phyloP scores from a whole-genome alignment of 1,140 invertebrate genomes.

The Cotesia typhae region DNA sequence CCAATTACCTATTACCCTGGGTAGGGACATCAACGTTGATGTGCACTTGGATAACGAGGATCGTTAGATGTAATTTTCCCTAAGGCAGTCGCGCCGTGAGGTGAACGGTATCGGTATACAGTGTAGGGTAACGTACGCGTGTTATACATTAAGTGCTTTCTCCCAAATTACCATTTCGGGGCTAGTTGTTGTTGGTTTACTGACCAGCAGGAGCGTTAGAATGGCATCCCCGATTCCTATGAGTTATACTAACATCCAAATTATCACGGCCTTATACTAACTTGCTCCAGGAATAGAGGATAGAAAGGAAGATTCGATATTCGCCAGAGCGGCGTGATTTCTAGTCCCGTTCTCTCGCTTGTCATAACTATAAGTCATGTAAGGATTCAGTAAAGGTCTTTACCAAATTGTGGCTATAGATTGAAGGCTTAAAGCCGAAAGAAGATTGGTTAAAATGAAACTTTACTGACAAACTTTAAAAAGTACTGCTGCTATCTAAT shows the following conservation, averaged over 20 bases:
- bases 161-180: too few relatives aligned
- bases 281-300: slow-evolving; percentile 22
- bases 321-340: slow-evolving; percentile 55
- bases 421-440: too few relatives aligned
- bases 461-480: too few relatives aligned
- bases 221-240: slow-evolving; percentile 28
- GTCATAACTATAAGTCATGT: too few relatives aligned
- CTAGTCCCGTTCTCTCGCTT: slow-evolving; percentile 20
- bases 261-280: not conserved
- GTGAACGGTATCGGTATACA: too few relatives aligned
- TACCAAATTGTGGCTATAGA: too few relatives aligned
- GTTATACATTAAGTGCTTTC: too few relatives aligned
- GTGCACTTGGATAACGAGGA: slow-evolving; percentile 13
- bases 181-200: not conserved
- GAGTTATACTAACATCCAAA: slow-evolving; percentile 25
- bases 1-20: slow-evolving; percentile 22
- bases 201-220: not conserved
- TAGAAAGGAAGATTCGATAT: slow-evolving; percentile 40
- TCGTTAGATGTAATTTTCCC: slow-evolving; percentile 16
- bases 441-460: too few relatives aligned
- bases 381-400: not conserved
- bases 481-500: too few relatives aligned
- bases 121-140: too few relatives aligned
- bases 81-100: not conserved
- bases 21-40: slow-evolving; percentile 1